Conservation (phyloP, 2,888 invertebrate genomes). For the Vandiemenella viatica region DNA sequence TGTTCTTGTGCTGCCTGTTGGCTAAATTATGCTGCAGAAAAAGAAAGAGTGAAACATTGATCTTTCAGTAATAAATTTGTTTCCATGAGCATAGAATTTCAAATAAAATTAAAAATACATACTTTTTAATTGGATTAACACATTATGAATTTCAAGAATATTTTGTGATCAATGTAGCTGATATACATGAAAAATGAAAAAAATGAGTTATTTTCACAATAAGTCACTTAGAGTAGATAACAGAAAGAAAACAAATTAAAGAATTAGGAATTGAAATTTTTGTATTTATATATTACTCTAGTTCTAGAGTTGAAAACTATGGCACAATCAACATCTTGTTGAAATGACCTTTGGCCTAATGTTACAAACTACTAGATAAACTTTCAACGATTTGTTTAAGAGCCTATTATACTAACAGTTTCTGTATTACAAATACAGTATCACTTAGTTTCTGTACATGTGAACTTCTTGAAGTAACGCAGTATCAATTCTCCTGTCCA, state of each 20-base stretch:
- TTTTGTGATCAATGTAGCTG: background rate
- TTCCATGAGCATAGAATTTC: no score
- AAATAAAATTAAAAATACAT: no score
- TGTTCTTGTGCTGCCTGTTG: constrained; percentile 6
- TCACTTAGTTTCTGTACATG: no score
- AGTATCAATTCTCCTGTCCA: no score
- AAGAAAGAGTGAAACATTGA: no score
- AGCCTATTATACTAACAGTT: background rate
- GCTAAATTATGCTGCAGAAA: constrained; percentile 1
- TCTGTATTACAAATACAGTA: no score
- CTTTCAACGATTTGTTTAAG: background rate
- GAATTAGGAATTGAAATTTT: background rate
- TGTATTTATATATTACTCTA: background rate
- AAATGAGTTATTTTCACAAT: background rate
- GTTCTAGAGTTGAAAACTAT: background rate
- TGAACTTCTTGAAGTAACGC: no score
- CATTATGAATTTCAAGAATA: background rate
- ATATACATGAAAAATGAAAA: background rate
- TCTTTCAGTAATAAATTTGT: no score
- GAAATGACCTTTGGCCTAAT: background rate
- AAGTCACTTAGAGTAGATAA: background rate
- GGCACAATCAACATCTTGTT: background rate
- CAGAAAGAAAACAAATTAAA: background rate
- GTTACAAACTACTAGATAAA: background rate
- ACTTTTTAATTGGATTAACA: no score